Conservation (phyloP, 1,140 invertebrate genomes). For the Pseudomyrmex gracilis region DNA sequence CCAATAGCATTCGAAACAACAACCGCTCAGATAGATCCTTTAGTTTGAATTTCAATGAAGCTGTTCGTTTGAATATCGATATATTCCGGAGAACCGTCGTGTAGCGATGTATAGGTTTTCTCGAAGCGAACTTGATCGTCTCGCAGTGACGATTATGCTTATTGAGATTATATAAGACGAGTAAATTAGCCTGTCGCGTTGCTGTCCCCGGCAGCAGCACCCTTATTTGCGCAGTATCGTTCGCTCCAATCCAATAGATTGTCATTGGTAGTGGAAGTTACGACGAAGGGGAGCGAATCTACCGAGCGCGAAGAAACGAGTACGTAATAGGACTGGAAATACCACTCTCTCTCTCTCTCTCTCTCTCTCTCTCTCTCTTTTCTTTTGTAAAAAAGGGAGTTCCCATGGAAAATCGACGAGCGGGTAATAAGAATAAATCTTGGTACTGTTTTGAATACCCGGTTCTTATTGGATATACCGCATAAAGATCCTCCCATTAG, state of each 20-base stretch:
- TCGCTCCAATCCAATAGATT: conserved; percentile 3
- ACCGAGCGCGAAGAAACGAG: background rate
- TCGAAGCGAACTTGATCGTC: background rate
- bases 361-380: no score
- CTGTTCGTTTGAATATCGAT: background rate
- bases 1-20: no score
- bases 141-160: background rate
- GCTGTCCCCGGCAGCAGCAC: background rate
- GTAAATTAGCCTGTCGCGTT: conserved; percentile 27
- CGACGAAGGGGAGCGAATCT: background rate
- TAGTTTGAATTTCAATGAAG: no score
- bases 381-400: background rate
- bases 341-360: background rate
- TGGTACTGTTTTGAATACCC: background rate
- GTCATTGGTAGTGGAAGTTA: conserved; percentile 3
- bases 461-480: background rate
- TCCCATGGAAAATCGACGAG: background rate
- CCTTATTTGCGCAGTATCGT: conserved; percentile 4
- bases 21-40: no score
- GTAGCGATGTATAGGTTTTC: background rate
- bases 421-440: background rate
- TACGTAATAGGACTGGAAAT: background rate
- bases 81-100: background rate
- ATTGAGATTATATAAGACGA: conserved; percentile 13
- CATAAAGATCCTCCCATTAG: background rate